Base-by-base conservation (phyloP, 2,113 vertebrate genomes). In the Indicator maculatus region DNA sequence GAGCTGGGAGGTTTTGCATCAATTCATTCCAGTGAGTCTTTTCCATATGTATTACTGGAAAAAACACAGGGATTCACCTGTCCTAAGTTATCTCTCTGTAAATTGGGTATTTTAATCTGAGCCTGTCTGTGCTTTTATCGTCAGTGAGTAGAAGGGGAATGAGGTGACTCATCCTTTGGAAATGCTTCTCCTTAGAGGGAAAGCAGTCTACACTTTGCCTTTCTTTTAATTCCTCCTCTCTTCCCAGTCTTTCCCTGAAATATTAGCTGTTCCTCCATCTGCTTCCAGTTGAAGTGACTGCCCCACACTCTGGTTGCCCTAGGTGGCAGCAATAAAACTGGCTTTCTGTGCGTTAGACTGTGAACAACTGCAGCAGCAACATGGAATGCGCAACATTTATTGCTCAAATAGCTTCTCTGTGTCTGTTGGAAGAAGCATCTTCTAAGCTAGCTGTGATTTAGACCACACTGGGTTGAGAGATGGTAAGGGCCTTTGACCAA, bases 31-130 rank as follows among this genome's bases (percentile, higher is more conserved):
- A 0, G 2, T 63, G 64, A 77, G 19, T 91, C 56, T 58, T 81
- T 56, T 81, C 86, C 82, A 5, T 69, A 2, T 77, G 61, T 81
- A 6, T 89, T 95, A 70, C 78, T 79, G 78, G 56, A 85, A 93
- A 75, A 56, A 95, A 17, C 28, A 66, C 82, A 80, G 45, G 41
- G 50, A 88, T 94, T 95, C 90, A 93, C 93, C 85, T 95, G 85
- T 87, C 45, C 55, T 89, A 76, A 79, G 12, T 92, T 89, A 38
- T 14, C 78, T 93, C 55, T 89, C 75, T 66, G 4, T 41, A 76
- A 77, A 0, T 33, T 83, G 33, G 71, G 39, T 95, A 83, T 95
- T 93, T 93, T 91, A 80, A 80, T 95, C 85, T 66, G 66, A 39
- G 33, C 79, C 55, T 93, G 44, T 76, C 50, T 56, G 1, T 85